Evolutionary conservation across 2,888 invertebrate genomes (phyloP).

Genomic region (Himalopsyche anomala): DNA sequence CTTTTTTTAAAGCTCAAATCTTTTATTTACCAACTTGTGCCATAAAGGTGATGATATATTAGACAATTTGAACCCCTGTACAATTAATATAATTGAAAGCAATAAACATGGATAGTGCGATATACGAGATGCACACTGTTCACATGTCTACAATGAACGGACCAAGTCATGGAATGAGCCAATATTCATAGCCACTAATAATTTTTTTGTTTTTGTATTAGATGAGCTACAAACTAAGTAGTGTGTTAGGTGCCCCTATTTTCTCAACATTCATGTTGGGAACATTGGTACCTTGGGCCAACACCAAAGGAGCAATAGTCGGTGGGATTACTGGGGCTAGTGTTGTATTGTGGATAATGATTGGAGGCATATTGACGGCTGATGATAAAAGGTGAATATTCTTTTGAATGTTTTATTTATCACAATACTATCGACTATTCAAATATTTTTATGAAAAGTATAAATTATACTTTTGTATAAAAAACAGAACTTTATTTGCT

Average conservation of each 20-base stretch:
- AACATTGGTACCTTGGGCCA: constrained; percentile 55
- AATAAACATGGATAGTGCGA: too few relatives aligned
- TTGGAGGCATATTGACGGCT: constrained; percentile 64
- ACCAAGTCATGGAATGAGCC: not conserved
- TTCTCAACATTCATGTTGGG: constrained; percentile 59
- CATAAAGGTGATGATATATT: too few relatives aligned
- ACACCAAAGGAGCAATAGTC: constrained; percentile 68
- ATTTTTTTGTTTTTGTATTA: not conserved
- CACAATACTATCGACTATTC: not conserved
- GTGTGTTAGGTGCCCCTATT: constrained; percentile 59
- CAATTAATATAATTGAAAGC: too few relatives aligned
- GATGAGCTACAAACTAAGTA: constrained; percentile 54
- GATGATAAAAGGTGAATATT: not conserved
- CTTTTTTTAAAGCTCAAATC: too few relatives aligned
- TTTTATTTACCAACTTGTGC: too few relatives aligned
- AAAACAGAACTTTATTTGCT: too few relatives aligned
- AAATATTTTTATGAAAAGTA: not conserved
- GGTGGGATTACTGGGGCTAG: constrained; percentile 69
- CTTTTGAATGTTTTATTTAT: not conserved
- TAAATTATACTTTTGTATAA: not conserved
- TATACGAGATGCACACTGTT: too few relatives aligned
- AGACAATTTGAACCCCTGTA: too few relatives aligned
- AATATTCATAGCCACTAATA: not conserved
- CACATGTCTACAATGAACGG: too few relatives aligned
- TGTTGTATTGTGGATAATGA: constrained; percentile 69